Evolutionary conservation across 2,888 invertebrate species (phyloP), one percentile per base, ranked within the genome.

Genomic region (Troides oblongomaculatus): DNA sequence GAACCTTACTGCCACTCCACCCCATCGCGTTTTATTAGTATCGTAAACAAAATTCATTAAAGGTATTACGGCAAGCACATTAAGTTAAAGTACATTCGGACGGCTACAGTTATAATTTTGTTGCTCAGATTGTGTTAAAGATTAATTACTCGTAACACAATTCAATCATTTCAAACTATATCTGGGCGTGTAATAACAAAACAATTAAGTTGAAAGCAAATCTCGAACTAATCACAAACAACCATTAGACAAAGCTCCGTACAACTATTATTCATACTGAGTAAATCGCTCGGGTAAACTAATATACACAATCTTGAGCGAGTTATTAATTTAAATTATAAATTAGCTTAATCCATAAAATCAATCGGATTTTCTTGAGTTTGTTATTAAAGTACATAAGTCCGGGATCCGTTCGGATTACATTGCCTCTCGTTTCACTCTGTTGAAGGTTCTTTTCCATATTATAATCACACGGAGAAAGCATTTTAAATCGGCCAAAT

Each of bases 141-240:
- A 21, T 56, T 56, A 56, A 21, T 56, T 60, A 50, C 18, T 30
- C 25, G 7, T 30, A 66, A 60, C 60, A 60, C 21, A 66, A 53
- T 50, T 53, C 50, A 50, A 66, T 36, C 66, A 66, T 36, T 50
- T 7, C 14, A 58, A 60, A 60, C 60, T 60, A 12, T 46, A 60
- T 60, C 60, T 66, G 50, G 59, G 59, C 43, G 56, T 57, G 43
- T 43, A 56, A 43, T 66, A 56, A 63, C 68, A 68, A 58, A 59
- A 68, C 63, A 63, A 68, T 68, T 59, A 63, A 63, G 63, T 68
- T 68, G 46, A 59, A 58, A 68, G 59, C 58, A 46, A 59, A 23
- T n/a, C 68, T 63, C 63, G 63, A 68, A 68, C 69, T 61, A 66
- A 66, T 66, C 66, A 70, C 66, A 59, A 66, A 66, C 63, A 64